Percentiles rank a stretch among this genome's conserved stretches.
Evolutionary conservation across 64 coral and sea anemone genomes (phyloP).

Genomic region (Montipora efflorescens): DNA sequence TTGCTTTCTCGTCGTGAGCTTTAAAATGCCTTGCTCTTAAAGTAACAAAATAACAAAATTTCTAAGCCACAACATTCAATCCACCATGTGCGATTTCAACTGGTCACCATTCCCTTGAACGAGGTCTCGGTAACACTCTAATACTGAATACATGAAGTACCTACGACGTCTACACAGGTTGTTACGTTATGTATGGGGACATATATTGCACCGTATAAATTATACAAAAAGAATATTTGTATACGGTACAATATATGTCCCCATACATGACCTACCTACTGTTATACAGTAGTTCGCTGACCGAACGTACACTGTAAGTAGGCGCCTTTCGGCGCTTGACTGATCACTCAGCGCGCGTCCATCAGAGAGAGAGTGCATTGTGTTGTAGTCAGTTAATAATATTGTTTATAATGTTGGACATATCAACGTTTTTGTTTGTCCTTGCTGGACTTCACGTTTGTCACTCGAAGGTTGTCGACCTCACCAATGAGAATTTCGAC

Average conservation of each 20-base stretch:
- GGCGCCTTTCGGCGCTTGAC: no score
- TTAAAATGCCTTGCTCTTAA: background rate
- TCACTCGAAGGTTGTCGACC: constrained; percentile 71
- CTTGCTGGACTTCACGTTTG: constrained; percentile 22
- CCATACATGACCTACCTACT: no score
- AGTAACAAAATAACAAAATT: background rate
- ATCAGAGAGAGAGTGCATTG: background rate
- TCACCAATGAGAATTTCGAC: constrained; percentile 85
- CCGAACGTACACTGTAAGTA: no score
- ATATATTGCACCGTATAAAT: no score
- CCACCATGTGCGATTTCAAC: constrained; percentile 76
- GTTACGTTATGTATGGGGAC: no score
- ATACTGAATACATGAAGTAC: background rate
- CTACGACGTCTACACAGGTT: no score
- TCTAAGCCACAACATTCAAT: background rate
- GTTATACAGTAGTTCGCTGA: no score
- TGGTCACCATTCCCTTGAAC: constrained; percentile 42
- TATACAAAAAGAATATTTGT: background rate
- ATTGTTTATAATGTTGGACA: constrained; percentile 1
- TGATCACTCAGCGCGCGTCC: no score
- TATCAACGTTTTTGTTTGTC: constrained; percentile 34
- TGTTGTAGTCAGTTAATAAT: background rate
- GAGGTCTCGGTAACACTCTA: background rate
- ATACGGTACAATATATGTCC: no score
- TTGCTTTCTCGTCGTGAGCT: background rate